phyloP scores from a whole-genome alignment of 2,797 vertebrate genomes.

The Lutjanus argentimaculatus region DNA sequence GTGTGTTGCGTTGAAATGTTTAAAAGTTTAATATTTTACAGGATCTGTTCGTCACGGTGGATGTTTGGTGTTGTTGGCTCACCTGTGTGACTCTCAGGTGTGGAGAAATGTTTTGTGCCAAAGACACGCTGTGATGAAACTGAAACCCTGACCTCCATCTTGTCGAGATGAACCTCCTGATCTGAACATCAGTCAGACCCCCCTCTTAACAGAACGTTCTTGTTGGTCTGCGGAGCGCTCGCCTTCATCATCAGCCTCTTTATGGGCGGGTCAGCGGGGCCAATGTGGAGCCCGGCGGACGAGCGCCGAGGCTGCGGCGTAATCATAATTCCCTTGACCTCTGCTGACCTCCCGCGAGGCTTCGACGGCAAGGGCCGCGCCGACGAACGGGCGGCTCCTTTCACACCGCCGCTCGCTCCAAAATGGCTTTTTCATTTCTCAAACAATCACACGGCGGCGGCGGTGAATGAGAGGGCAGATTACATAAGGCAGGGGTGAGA shows the following conservation, averaged over 20 bases:
- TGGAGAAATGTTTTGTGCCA: too few species aligned
- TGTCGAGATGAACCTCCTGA: slow-evolving; percentile 52
- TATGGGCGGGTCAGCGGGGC: slow-evolving; percentile 77
- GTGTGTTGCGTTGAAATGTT: too few species aligned
- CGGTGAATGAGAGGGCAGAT: slow-evolving; percentile 79
- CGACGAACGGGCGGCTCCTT: slow-evolving; percentile 75
- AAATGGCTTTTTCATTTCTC: slow-evolving; percentile 88
- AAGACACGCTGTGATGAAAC: not conserved
- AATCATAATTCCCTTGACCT: slow-evolving; percentile 86
- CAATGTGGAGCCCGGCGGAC: slow-evolving; percentile 78
- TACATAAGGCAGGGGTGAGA: slow-evolving; percentile 73
- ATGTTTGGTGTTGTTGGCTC: too few species aligned
- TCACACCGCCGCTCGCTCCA: slow-evolving; percentile 74
- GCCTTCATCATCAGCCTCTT: slow-evolving; percentile 73
- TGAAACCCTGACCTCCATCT: slow-evolving; percentile 46
- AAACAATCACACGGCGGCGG: slow-evolving; percentile 83
- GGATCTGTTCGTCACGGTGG: too few species aligned
- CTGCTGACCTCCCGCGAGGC: slow-evolving; percentile 71
- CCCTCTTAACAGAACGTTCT: slow-evolving; percentile 55
- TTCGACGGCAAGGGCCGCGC: slow-evolving; percentile 80
- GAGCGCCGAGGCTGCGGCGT: slow-evolving; percentile 80
- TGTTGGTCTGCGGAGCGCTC: slow-evolving; percentile 72
- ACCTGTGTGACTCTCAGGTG: too few species aligned
- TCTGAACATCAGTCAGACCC: slow-evolving; percentile 53
- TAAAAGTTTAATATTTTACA: too few species aligned